phyloP scores from a whole-genome alignment of 2,888 invertebrate genomes.

The Phoenoteleia sp. region DNA sequence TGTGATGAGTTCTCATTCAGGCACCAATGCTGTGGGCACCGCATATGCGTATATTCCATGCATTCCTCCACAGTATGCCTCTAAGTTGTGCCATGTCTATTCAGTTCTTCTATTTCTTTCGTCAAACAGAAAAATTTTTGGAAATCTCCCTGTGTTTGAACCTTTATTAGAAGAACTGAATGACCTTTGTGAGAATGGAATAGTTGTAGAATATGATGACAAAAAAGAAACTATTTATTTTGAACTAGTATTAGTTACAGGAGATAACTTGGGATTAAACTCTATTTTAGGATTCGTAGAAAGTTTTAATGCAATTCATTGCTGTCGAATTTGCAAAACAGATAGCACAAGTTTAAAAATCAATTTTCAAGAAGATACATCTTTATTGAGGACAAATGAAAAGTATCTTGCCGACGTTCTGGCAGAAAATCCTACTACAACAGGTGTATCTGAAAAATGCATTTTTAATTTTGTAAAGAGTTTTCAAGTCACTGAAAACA shows the following conservation, averaged over 20 bases:
- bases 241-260: conserved; percentile 45
- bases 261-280: conserved; percentile 59
- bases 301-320: conserved; percentile 40
- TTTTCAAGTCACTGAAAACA: conserved; percentile 31
- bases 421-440: neutral
- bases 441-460: conserved; percentile 32
- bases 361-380: conserved; percentile 1
- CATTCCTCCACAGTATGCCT: conserved; percentile 51
- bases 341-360: neutral
- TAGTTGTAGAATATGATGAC: neutral
- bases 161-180: conserved; percentile 46
- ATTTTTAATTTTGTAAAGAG: conserved; percentile 44
- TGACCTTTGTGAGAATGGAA: neutral
- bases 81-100: conserved; percentile 35
- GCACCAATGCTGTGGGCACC: conserved; percentile 2
- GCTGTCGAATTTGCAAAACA: conserved; percentile 55
- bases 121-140: conserved; percentile 32
- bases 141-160: conserved; percentile 30
- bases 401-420: conserved; percentile 44
- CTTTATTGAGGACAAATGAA: conserved; percentile 5
- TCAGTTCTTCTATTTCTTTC: conserved; percentile 32
- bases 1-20: conserved; percentile 27
- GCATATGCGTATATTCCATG: conserved; percentile 43
- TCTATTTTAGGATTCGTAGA: conserved; percentile 53
- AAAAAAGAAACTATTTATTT: conserved; percentile 33